Conservation (phyloP, 2,888 invertebrate genomes). For the Diplazon laetatorius region DNA sequence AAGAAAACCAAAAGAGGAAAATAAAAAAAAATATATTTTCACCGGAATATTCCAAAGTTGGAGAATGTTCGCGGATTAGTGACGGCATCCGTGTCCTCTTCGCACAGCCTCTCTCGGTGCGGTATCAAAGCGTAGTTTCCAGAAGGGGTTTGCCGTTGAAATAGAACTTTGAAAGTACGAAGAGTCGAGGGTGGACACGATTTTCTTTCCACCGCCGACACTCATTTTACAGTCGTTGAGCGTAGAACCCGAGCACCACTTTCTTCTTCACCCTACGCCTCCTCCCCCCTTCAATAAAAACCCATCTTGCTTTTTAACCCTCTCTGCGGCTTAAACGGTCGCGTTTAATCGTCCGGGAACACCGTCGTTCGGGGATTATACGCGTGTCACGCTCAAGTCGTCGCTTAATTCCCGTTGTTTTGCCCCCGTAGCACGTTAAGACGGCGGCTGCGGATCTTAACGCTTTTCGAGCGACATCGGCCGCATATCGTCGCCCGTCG, state of each 20-base stretch:
- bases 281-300: constrained; percentile 81
- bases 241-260: no score
- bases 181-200: constrained; percentile 40
- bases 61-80: constrained; percentile 52
- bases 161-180: constrained; percentile 36
- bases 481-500: constrained; percentile 18
- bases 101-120: constrained; percentile 11
- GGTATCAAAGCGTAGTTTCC: constrained; percentile 39
- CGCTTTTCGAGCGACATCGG: no score
- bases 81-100: background rate
- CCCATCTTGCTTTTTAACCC: constrained; percentile 81
- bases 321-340: constrained; percentile 73
- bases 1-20: constrained; percentile 13
- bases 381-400: constrained; percentile 32
- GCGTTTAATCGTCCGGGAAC: constrained; percentile 77
- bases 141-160: constrained; percentile 45
- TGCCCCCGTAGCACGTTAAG: constrained; percentile 48
- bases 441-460: no score
- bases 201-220: constrained; percentile 51
- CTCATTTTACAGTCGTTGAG: constrained; percentile 82
- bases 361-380: constrained; percentile 34
- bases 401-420: constrained; percentile 57
- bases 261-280: constrained; percentile 57
- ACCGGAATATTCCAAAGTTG: no score
- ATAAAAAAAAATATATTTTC: no score